Base-by-base conservation (phyloP, 1,140 invertebrate species). In the Brachionus rubens region DNA sequence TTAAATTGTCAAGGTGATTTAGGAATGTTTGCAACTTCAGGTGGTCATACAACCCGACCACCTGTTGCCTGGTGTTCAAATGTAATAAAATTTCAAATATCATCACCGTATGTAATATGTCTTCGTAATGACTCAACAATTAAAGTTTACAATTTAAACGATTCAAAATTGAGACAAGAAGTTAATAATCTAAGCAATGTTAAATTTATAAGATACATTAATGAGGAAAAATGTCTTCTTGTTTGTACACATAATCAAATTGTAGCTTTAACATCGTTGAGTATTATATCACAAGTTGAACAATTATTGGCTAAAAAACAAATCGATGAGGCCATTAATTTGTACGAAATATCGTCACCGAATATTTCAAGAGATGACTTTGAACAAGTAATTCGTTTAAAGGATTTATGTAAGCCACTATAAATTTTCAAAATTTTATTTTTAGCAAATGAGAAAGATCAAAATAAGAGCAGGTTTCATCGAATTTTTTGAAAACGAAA, bases 21-120 rank as follows among this genome's bases (percentile, higher is more conserved):
- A n/a, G 68, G 68, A 1, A 72, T 72, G 68, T 72, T 72, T 72
- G 68, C 68, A 5, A 72, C 68, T 19, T 36, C 46, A 1, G 68
- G 50, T 24, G 68, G 43, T 1, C 68, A 72, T 10, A 72, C 68
- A 24, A 72, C 50, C 21, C 68, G 68, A 14, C 68, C 68, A 50
- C 68, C 68, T 16, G 68, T 72, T 0, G 46, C 68, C 24, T 72
- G 68, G 68, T 72, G 19, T 1, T 5, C 28, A 19, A 48, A 72
- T 72, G 21, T 24, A 1, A 24, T 40, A 7, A 36, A 72, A 50
- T 72, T 72, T 72, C 68, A 72, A 72, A 72, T 72, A 50, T 21
- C 26, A n/a, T 10, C 28, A 9, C 68, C 68, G 1, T 72, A 72
- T 26, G 68, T 72, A 9, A 12, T 72, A 19, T 72, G 68, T 50